Base-by-base conservation (phyloP, 1,140 invertebrate genomes). In the Meloidogyne chitwoodi region DNA sequence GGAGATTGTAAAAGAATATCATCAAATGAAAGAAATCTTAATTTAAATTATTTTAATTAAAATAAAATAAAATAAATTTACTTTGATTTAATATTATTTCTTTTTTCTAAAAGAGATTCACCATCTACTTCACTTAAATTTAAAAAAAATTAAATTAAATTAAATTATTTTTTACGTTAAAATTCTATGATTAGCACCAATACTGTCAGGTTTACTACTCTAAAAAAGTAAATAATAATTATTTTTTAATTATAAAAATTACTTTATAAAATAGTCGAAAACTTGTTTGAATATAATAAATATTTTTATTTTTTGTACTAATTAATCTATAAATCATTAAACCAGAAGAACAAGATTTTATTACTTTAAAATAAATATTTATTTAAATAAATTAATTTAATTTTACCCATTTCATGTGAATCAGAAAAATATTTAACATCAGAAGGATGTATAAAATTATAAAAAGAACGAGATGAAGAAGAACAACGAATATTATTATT, bases 191-290 rank as follows among this genome's bases (percentile, higher is more conserved):
- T 94, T 98, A 87, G 93, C 95, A 76, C 98, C 95, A 75, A 99
- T 94, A 88, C 96, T 98, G 88, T 99, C 96, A 2, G 96, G 95
- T 89, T 98, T 99, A 78, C 95, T 97, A 89, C 98, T 98, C 65
- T 73, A 29, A 34, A 31, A 24, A 73, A 73, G 22, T 65, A 41
- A 64, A 64, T 61, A 5, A 19, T 11, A 73, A 12, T 65, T 65
- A 10, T 6, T 27, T n/a, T n/a, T n/a, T n/a, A 56, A 19, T 44
- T 16, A 44, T n/a, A 8, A 6, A n/a, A 6, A 8, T 56, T 56
- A 56, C 71, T 89, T 99, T 99, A 89, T 98, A 98, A 41, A 98
- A 94, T 66, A 98, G 91, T 83, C 95, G 90, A 6, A 95, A 96
- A 81, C 94, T 96, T 0, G 95, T 97, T 89, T 99, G 96, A 29